Conservation (phyloP, 1,140 invertebrate genomes). For the Drosophila varians region DNA sequence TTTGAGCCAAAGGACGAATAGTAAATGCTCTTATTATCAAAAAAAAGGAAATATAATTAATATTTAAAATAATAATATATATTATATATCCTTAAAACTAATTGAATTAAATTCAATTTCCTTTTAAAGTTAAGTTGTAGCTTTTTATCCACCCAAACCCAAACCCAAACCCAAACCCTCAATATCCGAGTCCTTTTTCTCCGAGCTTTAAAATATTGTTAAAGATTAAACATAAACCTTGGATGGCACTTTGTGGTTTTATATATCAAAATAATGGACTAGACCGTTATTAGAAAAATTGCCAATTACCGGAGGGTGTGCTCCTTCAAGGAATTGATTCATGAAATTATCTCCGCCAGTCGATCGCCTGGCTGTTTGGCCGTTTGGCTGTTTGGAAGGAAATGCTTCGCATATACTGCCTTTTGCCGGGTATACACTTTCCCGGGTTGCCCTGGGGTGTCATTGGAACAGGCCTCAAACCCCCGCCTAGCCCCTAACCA, state of each 20-base stretch:
- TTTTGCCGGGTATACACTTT: slow-evolving; percentile 1
- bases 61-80: no score
- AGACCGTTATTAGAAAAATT: background rate
- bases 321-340: slow-evolving; percentile 15
- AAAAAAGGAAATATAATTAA: no score
- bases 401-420: background rate
- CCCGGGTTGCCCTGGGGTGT: slow-evolving; percentile 12
- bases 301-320: background rate
- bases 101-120: no score
- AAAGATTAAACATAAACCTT: no score
- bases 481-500: background rate
- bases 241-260: background rate
- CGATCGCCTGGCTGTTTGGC: slow-evolving; percentile 24
- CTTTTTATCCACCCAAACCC: no score
- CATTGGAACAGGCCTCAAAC: slow-evolving; percentile 5
- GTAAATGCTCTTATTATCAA: background rate
- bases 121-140: no score
- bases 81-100: no score
- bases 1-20: background rate
- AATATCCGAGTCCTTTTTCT: no score
- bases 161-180: no score
- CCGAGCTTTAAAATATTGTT: no score
- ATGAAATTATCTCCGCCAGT: slow-evolving; percentile 12
- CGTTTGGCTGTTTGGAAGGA: slow-evolving; percentile 10
- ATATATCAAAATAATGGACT: background rate